Evolutionary conservation across 2,797 vertebrate genomes (phyloP), one percentile per base, ranked within the genome.

Genomic region (Smutsia gigantea): DNA sequence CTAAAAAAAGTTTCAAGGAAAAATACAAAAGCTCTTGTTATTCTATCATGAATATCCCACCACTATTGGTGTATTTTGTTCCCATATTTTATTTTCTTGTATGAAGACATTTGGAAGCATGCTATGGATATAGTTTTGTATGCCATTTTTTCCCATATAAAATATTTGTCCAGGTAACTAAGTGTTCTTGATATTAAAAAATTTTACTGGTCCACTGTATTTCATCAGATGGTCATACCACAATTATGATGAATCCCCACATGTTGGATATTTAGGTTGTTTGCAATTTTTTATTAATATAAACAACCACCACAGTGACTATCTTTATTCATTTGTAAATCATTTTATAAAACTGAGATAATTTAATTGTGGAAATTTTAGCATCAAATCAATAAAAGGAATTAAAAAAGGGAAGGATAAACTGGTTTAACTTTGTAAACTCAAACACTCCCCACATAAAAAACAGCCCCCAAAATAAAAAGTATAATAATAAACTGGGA

Each of bases 101-200:
- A 59, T 86, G 39, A 94, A 77, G 53, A 81, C 7, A 25, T 88
- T 53, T 53, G 46, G 34, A 88, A 78, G 66, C 14, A 51, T 49
- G 21, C 71, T 31, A 81, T 13, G 0, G 59, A 93, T 86, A 59
- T 14, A 68, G 51, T 51, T 90, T 86, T 49, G 9, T 46, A 78
- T 27, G 69, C 34, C 81, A 25, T 31, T 68, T 64, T 7, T 15
- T 17, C 53, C 55, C 42, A 74, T 63, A 59, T 53, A 81, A 92
- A 87, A 29, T 25, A 42, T 69, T 93, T 93, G 21, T 84, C 21
- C 21, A 84, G 23, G 39, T 85, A 96, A 94, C 75, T 55, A 94
- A 94, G 91, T 72, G 11, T 79, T 77, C 34, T 87, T 96, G 39
- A 68, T 84, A 92, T 42, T 93, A 87, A 39, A 63, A 53, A 85